A percentile compares a stretch with the other conserved stretches of the same genome.
These are phyloP conservation scores for Euproctis similis DNA, from an alignment of 2,888 invertebrate genomes.

Conservation along the genomic window DNA sequence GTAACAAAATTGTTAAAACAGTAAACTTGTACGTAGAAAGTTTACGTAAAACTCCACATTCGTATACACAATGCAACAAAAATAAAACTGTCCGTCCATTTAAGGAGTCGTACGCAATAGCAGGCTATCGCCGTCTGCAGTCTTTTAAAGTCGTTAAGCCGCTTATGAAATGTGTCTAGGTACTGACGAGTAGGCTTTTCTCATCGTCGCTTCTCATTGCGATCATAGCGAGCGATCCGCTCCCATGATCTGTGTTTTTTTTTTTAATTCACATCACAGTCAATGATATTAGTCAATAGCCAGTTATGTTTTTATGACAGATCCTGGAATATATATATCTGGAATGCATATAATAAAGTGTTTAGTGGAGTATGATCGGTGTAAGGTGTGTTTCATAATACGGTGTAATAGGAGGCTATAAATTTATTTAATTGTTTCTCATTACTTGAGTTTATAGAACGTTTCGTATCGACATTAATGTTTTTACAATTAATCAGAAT, in stretches of 20 bases:
- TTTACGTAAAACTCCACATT: slow-evolving; percentile 40
- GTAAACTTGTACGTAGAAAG: slow-evolving; percentile 45
- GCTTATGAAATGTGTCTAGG: slow-evolving; percentile 65
- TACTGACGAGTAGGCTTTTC: slow-evolving; percentile 46
- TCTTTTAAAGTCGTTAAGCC: slow-evolving; percentile 59
- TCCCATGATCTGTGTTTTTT: slow-evolving; percentile 22
- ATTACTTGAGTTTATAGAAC: slow-evolving; percentile 15
- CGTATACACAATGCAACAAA: slow-evolving; percentile 49
- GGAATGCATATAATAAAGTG: too few relatives aligned
- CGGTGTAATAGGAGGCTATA: slow-evolving; percentile 18
- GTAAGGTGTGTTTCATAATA: slow-evolving; percentile 12
- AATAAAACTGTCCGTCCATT: slow-evolving; percentile 50
- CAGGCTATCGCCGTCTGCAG: slow-evolving; percentile 45
- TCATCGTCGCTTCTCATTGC: slow-evolving; percentile 37
- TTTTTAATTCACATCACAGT: slow-evolving; percentile 23
- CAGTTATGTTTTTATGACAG: too few relatives aligned
- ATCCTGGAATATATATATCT: too few relatives aligned
- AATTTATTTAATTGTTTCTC: slow-evolving; percentile 19
- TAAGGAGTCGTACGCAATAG: slow-evolving; percentile 50
- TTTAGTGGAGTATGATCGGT: slow-evolving; percentile 1
- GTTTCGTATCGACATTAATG: slow-evolving; percentile 20
- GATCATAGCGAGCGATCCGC: slow-evolving; percentile 11
- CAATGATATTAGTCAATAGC: too few relatives aligned
- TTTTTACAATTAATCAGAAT: slow-evolving; percentile 19
- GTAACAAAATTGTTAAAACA: slow-evolving; percentile 26